These are phyloP conservation scores for Anguilla rostrata DNA, from an alignment of 2,113 vertebrate species.

Conservation along the genomic window DNA sequence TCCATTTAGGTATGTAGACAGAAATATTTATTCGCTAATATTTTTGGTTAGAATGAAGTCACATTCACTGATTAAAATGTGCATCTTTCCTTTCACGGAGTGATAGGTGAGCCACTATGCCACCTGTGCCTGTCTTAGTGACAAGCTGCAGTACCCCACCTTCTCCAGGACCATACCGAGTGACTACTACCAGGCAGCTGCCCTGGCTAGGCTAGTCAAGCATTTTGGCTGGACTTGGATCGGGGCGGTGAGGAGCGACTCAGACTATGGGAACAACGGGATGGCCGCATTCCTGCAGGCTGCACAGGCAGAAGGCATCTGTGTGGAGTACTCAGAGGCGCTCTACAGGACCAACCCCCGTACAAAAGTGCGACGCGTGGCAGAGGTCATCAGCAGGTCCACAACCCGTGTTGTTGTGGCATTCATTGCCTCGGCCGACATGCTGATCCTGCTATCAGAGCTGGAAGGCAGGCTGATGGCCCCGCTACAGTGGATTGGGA, in stretches of 20 bases:
- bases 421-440: constrained; percentile 52
- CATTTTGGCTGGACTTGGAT: constrained; percentile 73
- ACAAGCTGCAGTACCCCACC: constrained; percentile 60
- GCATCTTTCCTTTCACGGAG: background rate
- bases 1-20: too few relatives aligned
- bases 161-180: constrained; percentile 73
- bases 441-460: constrained; percentile 57
- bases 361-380: constrained; percentile 54
- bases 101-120: constrained; percentile 71
- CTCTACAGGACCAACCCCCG: constrained; percentile 51
- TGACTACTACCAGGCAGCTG: constrained; percentile 65
- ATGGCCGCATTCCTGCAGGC: constrained; percentile 60
- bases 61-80: background rate
- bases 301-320: constrained; percentile 57
- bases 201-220: constrained; percentile 60
- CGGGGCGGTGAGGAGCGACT: constrained; percentile 64
- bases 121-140: constrained; percentile 66
- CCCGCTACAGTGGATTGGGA: constrained; percentile 65
- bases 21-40: too few relatives aligned
- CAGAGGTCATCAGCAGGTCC: constrained; percentile 62
- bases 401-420: constrained; percentile 63
- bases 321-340: constrained; percentile 63
- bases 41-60: too few relatives aligned
- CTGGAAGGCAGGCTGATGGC: constrained; percentile 42
- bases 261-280: constrained; percentile 68